Percentiles rank a stretch among this genome's conserved stretches.
These are phyloP conservation scores for Clarias platycephalus DNA, from an alignment of 2,797 vertebrate genomes.

Conservation along the genomic window DNA sequence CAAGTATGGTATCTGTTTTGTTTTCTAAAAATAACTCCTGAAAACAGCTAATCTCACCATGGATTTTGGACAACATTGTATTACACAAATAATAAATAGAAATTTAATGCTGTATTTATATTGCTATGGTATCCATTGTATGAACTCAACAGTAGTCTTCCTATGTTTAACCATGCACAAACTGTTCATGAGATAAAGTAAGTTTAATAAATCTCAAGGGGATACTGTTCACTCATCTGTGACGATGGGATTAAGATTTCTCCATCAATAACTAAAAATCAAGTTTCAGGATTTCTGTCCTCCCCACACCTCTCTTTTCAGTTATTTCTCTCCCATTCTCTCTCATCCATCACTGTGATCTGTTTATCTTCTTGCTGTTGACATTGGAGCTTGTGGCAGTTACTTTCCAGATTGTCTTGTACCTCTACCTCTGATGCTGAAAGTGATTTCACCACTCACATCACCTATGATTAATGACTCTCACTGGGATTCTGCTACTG, in stretches of 20 bases:
- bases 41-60: not conserved
- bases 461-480: conserved; percentile 41
- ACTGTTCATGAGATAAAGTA: not conserved
- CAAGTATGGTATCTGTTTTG: not conserved
- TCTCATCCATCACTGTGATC: conserved; percentile 45
- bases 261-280: conserved; percentile 19
- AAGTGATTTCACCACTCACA: conserved; percentile 43
- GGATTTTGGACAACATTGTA: not conserved
- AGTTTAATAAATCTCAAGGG: not conserved
- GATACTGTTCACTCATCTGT: not conserved
- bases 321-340: not conserved
- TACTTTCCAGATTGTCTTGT: conserved; percentile 46
- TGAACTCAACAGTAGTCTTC: not conserved
- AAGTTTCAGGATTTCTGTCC: conserved; percentile 27
- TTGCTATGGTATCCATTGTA: not conserved
- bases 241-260: not conserved
- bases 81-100: no score
- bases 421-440: conserved; percentile 37
- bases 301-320: not conserved
- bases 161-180: not conserved
- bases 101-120: no score
- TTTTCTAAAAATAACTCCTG: not conserved
- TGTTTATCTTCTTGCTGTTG: conserved; percentile 46
- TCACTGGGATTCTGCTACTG: conserved; percentile 36
- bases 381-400: conserved; percentile 41